Conservation (phyloP, 2,797 vertebrate species). For the Enteromius paludinosus region DNA sequence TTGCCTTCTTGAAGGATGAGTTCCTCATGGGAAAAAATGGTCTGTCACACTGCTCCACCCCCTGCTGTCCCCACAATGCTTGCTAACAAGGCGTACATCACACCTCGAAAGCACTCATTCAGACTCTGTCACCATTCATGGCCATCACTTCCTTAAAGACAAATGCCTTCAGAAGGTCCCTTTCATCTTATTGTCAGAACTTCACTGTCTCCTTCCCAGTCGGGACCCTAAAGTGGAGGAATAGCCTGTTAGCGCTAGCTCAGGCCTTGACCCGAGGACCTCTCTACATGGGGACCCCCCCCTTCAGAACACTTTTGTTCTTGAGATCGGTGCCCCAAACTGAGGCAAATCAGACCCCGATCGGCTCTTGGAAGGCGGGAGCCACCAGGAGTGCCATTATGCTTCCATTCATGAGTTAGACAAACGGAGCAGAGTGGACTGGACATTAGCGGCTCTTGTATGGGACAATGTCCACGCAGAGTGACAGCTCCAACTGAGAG, state of each 20-base stretch:
- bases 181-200: slow-evolving; percentile 88
- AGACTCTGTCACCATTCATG: slow-evolving; percentile 85
- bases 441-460: slow-evolving; percentile 80
- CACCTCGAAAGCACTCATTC: slow-evolving; percentile 82
- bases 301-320: slow-evolving; percentile 76
- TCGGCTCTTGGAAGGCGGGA: slow-evolving; percentile 74
- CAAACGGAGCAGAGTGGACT: slow-evolving; percentile 77
- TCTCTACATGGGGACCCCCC: slow-evolving; percentile 74
- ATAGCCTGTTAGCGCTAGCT: slow-evolving; percentile 74
- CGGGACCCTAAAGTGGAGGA: slow-evolving; percentile 78
- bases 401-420: slow-evolving; percentile 87
- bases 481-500: slow-evolving; percentile 84
- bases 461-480: slow-evolving; percentile 82
- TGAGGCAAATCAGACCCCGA: slow-evolving; percentile 82
- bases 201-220: slow-evolving; percentile 80
- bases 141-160: slow-evolving; percentile 88
- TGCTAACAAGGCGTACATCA: slow-evolving; percentile 82
- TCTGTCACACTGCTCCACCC: slow-evolving; percentile 65
- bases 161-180: slow-evolving; percentile 84
- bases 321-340: slow-evolving; percentile 78
- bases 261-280: slow-evolving; percentile 77
- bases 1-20: slow-evolving; percentile 56
- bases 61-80: slow-evolving; percentile 78
- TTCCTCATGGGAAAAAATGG: slow-evolving; percentile 57
- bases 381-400: slow-evolving; percentile 83